Base-by-base conservation (phyloP, 2,797 vertebrate species). In the Schizopygopsis pylzovi region DNA sequence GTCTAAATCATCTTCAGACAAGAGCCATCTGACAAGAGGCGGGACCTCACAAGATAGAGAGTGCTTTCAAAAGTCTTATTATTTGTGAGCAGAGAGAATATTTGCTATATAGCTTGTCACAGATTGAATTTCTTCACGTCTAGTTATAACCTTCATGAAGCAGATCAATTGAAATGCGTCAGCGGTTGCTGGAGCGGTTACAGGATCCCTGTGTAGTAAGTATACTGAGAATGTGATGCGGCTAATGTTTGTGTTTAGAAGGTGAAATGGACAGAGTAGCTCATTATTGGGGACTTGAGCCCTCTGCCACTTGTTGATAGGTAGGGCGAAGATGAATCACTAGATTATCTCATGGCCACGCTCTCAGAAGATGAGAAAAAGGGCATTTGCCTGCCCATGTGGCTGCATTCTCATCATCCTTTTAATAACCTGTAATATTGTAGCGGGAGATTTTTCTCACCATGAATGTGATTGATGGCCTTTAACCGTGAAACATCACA, bases 371-470 rank as follows among this genome's bases (percentile, higher is more conserved):
- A 97, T 96, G 95, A 96, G 95, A 94, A 95, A 93, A 93, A 93
- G 93, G 92, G 90, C 84, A 79, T 82, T 39, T 87, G 94, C 93
- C 94, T 94, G 95, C 93, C 93, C 92, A 91, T 87, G 90, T 93
- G 90, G 92, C 93, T 91, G 90, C 88, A 90, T 93, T 91, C 92
- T 93, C 91, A 96, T 96, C 94, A 94, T 93, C 93, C 94, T 94
- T 96, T 97, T 97, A 97, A 97, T 97, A 97, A 97, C 94, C 93
- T 96, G 95, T 94, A 95, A 97, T 96, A 95, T 95, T 39, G 92
- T 91, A 93, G 95, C 95, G 92, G 94, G 92, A 95, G 96, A 92
- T 96, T 94, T 96, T 93, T 95, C 95, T 95, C 95, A 93, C 91
- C 91, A 88, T 1, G 65, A 88, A 90, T 92, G 93, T 97, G 97